Evolutionary conservation across 2,797 vertebrate genomes (phyloP).

Genomic region (Rhabdomys pumilio): DNA sequence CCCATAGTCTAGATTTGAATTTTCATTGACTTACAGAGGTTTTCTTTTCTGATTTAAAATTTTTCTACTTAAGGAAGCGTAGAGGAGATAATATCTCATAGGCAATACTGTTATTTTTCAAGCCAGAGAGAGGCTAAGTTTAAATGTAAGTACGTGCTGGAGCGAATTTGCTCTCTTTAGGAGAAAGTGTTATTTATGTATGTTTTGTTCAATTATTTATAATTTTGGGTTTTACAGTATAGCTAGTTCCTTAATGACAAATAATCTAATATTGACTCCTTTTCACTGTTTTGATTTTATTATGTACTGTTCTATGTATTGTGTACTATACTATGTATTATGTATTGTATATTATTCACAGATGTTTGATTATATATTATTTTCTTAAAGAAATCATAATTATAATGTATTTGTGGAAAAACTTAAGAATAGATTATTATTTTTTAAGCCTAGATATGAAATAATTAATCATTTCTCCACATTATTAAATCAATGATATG

Average conservation of each 20-base stretch:
- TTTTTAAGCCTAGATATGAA: conserved; percentile 28
- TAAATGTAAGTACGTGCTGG: conserved; percentile 35
- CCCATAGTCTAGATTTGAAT: neutral
- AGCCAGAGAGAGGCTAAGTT: neutral
- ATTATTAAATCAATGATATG: neutral
- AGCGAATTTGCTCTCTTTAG: conserved; percentile 1
- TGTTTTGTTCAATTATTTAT: neutral
- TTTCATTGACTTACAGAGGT: neutral
- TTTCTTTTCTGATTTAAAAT: neutral
- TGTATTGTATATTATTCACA: too few species aligned
- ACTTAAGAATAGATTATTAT: conserved; percentile 14
- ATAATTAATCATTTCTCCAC: neutral
- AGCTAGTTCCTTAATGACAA: neutral
- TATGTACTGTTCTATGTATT: too few species aligned
- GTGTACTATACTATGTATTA: too few species aligned
- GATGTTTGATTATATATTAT: neutral
- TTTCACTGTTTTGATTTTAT: conserved; percentile 27
- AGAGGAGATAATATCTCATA: neutral
- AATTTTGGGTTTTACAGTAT: neutral
- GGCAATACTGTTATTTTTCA: neutral
- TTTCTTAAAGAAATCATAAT: conserved; percentile 43
- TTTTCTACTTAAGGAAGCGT: neutral
- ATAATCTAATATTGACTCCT: neutral
- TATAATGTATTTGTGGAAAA: neutral
- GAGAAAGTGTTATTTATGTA: conserved; percentile 6